Conservation (phyloP, 2,797 vertebrate species). For the Crocidura indochinensis region DNA sequence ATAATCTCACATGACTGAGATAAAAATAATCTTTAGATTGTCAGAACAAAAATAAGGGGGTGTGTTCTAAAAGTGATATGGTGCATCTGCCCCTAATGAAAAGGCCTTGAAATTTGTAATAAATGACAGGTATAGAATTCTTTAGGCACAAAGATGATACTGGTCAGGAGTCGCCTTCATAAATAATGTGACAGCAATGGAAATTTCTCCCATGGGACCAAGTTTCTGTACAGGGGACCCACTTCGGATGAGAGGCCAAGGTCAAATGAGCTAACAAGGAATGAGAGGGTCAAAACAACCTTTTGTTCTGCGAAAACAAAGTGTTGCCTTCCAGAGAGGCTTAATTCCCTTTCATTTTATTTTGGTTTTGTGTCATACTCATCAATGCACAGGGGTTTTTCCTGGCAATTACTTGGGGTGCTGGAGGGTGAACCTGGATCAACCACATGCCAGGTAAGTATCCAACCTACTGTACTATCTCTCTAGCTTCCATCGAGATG, state of each 20-base stretch:
- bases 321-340: too few species aligned
- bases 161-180: constrained; percentile 68
- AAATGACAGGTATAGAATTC: constrained; percentile 74
- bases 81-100: constrained; percentile 77
- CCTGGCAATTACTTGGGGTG: too few species aligned
- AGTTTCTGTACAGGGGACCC: not conserved
- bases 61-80: constrained; percentile 78
- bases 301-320: too few species aligned
- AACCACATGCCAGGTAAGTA: too few species aligned
- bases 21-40: constrained; percentile 90
- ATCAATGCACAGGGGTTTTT: too few species aligned
- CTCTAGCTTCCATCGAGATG: not conserved
- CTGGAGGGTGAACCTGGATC: too few species aligned
- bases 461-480: too few species aligned
- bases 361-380: too few species aligned
- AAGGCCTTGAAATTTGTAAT: constrained; percentile 78
- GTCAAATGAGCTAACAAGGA: too few species aligned
- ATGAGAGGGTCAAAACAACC: too few species aligned
- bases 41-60: constrained; percentile 79
- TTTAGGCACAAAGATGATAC: constrained; percentile 68
- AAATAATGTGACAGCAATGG: constrained; percentile 21
- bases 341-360: too few species aligned
- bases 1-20: constrained; percentile 89
- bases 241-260: accelerated
- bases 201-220: not conserved